Base-by-base conservation (phyloP, 2,888 invertebrate species). In the Drosophila phalerata region DNA sequence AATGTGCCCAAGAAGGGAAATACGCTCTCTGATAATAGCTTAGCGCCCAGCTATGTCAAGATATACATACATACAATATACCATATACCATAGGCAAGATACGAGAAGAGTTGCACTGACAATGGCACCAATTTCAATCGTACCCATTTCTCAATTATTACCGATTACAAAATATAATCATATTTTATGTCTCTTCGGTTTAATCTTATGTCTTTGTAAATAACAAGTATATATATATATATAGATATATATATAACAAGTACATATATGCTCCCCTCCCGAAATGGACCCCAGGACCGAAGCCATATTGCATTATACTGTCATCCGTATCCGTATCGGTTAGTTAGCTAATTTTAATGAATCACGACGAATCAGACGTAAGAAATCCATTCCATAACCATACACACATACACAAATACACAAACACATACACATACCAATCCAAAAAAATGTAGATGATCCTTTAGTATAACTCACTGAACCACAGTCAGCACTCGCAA, bases 261-360 rank as follows among this genome's bases (percentile, higher is more conserved):
- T 8, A 9, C 6, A 10, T 2, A 30, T 30, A 30, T 30, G 30
- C 3, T 22, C n/a, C n/a, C n/a, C n/a, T 11, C 11, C 30, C 15
- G 2, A 4, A 47, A 47, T 28, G 47, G 28, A 43, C 25, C 17
- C 34, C 43, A 37, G 17, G 11, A 53, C 9, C 10, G 22, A 25
- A 61, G 42, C n/a, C 57, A 28, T 47, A 28, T 51, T 42, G 48
- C 55, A 57, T 45, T 57, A 42, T 37, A 28, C 49, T 72, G 49
- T 22, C 22, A 22, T 22, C 4, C 22, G 55, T 60, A 60, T 57
- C 61, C 43, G 11, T 51, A 64, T 56, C 65, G 37, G 56, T 69
- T 77, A 77, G 76, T 63, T 79, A 77, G 79, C 80, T 70, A 75
- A 79, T 77, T 77, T 76, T 64, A 70, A 47, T 52, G 19, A 69